These are phyloP conservation scores for Anaspis maculata DNA, from an alignment of 2,888 invertebrate genomes.

Conservation along the genomic window DNA sequence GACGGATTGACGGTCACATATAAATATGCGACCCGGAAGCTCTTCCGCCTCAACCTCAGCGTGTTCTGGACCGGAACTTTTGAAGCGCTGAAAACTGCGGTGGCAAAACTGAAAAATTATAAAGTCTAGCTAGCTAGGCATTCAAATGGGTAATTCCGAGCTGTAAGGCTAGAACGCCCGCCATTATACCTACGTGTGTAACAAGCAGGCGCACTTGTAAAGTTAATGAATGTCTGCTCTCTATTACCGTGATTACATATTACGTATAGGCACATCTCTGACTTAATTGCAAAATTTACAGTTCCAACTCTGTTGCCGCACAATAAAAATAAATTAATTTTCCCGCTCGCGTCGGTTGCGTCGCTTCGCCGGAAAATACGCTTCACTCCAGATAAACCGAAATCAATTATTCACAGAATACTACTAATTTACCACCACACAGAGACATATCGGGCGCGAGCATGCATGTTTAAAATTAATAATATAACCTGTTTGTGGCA, in stretches of 20 bases:
- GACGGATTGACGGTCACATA: no score
- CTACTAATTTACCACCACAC: conserved; percentile 14
- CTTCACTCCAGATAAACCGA: conserved; percentile 15
- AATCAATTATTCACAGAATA: conserved; percentile 21
- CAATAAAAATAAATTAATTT: conserved; percentile 30
- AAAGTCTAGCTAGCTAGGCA: no score
- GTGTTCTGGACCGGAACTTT: no score
- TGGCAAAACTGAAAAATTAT: no score
- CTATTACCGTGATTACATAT: conserved; percentile 28
- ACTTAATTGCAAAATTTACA: conserved; percentile 30
- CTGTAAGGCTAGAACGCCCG: no score
- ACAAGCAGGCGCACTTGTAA: conserved; percentile 26
- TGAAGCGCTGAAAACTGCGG: no score
- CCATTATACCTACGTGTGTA: conserved; percentile 21
- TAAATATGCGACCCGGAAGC: no score
- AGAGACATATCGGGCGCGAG: no score
- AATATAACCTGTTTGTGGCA: no score
- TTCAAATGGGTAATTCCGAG: no score
- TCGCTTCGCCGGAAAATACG: conserved; percentile 11
- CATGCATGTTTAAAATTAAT: no score
- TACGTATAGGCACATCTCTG: conserved; percentile 25
- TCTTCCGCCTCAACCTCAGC: no score
- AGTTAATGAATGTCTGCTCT: conserved; percentile 27
- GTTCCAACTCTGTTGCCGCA: conserved; percentile 22
- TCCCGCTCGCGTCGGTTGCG: conserved; percentile 7